A percentile compares a stretch with the other conserved stretches of the same genome.
phyloP scores from a whole-genome alignment of 2,888 invertebrate genomes.

The Pogonocherus hispidulus region DNA sequence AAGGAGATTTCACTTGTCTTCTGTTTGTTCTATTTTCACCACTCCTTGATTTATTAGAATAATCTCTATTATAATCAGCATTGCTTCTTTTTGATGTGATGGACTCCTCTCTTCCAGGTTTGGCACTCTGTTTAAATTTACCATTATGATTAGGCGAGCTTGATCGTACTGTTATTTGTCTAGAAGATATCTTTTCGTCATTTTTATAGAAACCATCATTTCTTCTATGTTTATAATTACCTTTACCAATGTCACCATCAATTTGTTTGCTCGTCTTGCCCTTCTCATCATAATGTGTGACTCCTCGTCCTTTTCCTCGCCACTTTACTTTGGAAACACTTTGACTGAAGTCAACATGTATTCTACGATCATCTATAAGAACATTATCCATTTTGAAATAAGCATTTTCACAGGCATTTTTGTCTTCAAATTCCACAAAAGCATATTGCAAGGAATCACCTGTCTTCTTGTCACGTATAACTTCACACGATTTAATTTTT shows the following conservation, averaged over 20 bases:
- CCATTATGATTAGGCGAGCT: constrained; percentile 15
- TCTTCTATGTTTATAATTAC: constrained; percentile 55
- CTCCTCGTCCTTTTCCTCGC: constrained; percentile 89
- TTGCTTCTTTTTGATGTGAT: not conserved
- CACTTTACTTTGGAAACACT: constrained; percentile 96
- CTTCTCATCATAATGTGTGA: constrained; percentile 72
- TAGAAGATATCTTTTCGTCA: constrained; percentile 13
- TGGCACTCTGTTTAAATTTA: not conserved
- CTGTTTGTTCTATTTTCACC: constrained; percentile 25
- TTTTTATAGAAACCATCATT: constrained; percentile 25
- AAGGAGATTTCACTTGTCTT: constrained; percentile 22
- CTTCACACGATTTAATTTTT: constrained; percentile 93
- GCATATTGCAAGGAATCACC: constrained; percentile 98
- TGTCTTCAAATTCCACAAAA: constrained; percentile 96
- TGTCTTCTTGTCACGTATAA: constrained; percentile 92
- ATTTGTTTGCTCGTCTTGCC: constrained; percentile 56
- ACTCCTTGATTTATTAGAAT: not conserved
- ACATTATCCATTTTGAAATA: constrained; percentile 99
- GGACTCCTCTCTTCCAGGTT: not conserved
- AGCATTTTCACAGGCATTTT: constrained; percentile 95
- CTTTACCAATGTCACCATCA: constrained; percentile 59
- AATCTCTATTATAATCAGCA: constrained; percentile 8
- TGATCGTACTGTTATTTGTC: constrained; percentile 22
- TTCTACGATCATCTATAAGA: constrained; percentile 96
- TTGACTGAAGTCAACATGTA: constrained; percentile 99